Percentiles rank a stretch among this genome's conserved stretches.
phyloP scores from a whole-genome alignment of 1,140 invertebrate genomes.

The Drosophila funebris region DNA sequence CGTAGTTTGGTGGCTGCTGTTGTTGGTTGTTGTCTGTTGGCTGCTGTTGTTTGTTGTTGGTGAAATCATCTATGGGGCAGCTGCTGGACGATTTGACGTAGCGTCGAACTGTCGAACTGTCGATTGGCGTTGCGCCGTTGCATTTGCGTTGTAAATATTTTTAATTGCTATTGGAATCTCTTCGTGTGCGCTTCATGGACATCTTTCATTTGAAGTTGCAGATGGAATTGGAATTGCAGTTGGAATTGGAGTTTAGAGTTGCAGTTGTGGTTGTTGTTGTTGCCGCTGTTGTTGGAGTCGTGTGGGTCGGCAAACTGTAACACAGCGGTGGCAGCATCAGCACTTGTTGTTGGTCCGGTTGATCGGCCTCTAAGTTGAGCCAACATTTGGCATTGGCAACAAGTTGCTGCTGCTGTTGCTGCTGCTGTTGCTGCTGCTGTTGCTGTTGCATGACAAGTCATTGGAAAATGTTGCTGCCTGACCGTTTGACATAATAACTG shows the following conservation, averaged over 20 bases:
- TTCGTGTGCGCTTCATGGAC: conserved; percentile 70
- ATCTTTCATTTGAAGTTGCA: conserved; percentile 62
- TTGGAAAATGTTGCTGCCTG: conserved; percentile 63
- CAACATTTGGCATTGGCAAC: conserved; percentile 30
- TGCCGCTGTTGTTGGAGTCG: conserved; percentile 34
- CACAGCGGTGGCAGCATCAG: conserved; percentile 30
- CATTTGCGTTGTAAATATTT: conserved; percentile 82
- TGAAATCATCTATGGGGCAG: conserved; percentile 29
- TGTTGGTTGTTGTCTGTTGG: too few relatives aligned
- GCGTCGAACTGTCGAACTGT: conserved; percentile 51
- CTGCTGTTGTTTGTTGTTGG: conserved; percentile 17
- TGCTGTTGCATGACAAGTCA: conserved; percentile 50
- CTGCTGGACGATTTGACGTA: conserved; percentile 43
- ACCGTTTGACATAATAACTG: conserved; percentile 81
- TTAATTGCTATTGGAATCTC: conserved; percentile 79
- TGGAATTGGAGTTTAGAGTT: conserved; percentile 36
- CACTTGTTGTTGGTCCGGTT: conserved; percentile 46
- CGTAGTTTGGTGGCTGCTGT: conserved; percentile 1
- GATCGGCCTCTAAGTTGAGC: conserved; percentile 21
- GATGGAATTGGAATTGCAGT: background rate
- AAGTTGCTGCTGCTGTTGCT: conserved; percentile 26
- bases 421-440: conserved; percentile 2
- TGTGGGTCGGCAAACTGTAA: conserved; percentile 76
- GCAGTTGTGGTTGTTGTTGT: conserved; percentile 6
- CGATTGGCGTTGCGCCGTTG: conserved; percentile 36